phyloP scores from a whole-genome alignment of 2,888 invertebrate species.

The Agonopterix heracliana region DNA sequence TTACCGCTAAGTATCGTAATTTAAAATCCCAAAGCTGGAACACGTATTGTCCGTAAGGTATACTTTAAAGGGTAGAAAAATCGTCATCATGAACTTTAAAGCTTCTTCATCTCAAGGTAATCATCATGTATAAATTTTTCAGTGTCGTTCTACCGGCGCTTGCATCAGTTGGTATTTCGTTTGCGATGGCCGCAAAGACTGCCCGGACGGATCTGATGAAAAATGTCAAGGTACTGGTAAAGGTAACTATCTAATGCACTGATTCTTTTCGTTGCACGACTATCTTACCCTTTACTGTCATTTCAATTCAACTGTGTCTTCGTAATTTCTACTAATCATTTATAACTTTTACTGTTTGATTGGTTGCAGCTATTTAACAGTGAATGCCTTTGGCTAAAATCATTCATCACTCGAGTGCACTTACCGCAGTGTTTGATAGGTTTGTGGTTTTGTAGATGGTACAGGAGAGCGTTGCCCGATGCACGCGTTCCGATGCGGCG shows the following conservation, averaged over 20 bases:
- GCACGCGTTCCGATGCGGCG: constrained; percentile 83
- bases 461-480: constrained; percentile 77
- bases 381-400: too few relatives aligned
- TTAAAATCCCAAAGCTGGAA: too few relatives aligned
- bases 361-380: too few relatives aligned
- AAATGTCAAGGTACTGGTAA: constrained; percentile 80
- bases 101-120: too few relatives aligned
- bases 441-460: constrained; percentile 30
- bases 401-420: too few relatives aligned
- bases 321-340: constrained; percentile 1
- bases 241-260: constrained; percentile 55
- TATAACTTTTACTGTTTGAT: background rate
- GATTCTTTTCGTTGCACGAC: constrained; percentile 24
- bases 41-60: too few relatives aligned
- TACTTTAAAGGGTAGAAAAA: too few relatives aligned
- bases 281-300: constrained; percentile 13
- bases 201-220: constrained; percentile 91
- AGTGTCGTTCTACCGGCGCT: constrained; percentile 89
- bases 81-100: too few relatives aligned
- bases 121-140: constrained; percentile 25
- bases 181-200: constrained; percentile 90
- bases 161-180: constrained; percentile 97
- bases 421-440: too few relatives aligned
- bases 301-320: constrained; percentile 6
- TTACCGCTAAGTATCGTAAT: too few relatives aligned